Conservation (phyloP, 2,797 vertebrate genomes). For the Tangara arthus region DNA sequence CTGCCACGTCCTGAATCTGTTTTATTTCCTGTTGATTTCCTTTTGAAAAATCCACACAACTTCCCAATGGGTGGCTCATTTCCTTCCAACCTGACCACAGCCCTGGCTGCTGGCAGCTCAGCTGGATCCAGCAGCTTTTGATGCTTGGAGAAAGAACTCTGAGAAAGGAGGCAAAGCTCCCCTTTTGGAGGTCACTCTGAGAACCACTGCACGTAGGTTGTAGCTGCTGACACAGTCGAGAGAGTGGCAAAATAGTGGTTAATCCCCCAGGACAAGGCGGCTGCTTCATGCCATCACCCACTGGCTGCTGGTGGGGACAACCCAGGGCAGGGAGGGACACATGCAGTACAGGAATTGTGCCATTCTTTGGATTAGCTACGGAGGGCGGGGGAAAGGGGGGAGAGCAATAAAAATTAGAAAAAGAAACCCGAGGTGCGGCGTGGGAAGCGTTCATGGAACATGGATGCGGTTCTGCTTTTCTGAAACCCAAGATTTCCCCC, state of each 20-base stretch:
- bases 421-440: conserved; percentile 22
- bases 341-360: conserved; percentile 52
- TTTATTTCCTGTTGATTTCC: neutral
- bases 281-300: conserved; percentile 61
- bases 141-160: neutral
- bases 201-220: conserved; percentile 57
- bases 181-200: neutral
- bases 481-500: conserved; percentile 92
- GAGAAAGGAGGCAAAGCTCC: neutral
- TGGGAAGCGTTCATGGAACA: conserved; percentile 29
- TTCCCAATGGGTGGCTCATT: neutral
- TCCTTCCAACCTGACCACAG: neutral
- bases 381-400: neutral
- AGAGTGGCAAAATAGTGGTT: conserved; percentile 64
- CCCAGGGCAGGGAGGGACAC: conserved; percentile 30
- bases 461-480: conserved; percentile 77
- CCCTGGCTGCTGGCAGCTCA: neutral
- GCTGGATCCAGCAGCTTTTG: neutral
- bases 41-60: neutral
- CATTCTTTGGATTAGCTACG: conserved; percentile 51
- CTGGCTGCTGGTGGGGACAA: neutral
- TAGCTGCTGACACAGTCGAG: conserved; percentile 45
- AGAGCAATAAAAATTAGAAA: conserved; percentile 48
- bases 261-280: conserved; percentile 16
- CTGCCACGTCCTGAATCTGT: neutral